Base-by-base conservation (phyloP, 2,888 invertebrate genomes). In the Lomographa bimaculata region DNA sequence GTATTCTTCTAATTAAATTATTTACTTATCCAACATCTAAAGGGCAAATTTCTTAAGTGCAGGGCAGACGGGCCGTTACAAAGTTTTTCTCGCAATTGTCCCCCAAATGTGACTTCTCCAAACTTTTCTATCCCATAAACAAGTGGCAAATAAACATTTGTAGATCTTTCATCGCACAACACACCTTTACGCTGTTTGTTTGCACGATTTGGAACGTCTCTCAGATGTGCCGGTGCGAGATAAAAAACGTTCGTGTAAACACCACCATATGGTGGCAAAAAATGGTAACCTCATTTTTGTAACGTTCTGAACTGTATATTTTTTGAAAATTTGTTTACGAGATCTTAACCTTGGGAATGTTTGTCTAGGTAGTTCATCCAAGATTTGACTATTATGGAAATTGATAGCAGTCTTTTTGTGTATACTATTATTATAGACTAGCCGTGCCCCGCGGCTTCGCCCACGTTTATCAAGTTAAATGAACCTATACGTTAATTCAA, bases 201-300 rank as follows among this genome's bases (percentile, higher is more conserved):
- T 70, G 64, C 5, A 30, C 35, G 16, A 33, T 18, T 12, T 61
- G 42, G 54, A 49, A 42, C 42, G 46, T 43, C 52, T 55, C 35
- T 20, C 43, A 25, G 20, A 29, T 20, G 21, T 18, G 16, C 20
- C 44, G 28, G 32, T 25, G 40, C 11, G 21, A 17, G 27, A 11
- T 48, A 49, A 48, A 45, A 38, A 20, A 33, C 7, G 14, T 40
- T 57, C 60, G 60, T 57, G 41, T 68, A 58, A 60, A 53, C 54
- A 50, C 18, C 21, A 36, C 51, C 76, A 73, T 56, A 61, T 69
- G 73, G 55, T 54, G 55, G 54, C 56, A 60, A 66, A 68, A 62
- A 60, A 51, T 40, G 35, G 41, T 53, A 46, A 58, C 56, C 52
- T 56, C 51, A 43, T 52, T 50, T 43, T 37, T 39, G 10, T 20